Evolutionary conservation across 2,113 vertebrate species (phyloP), one percentile per base, ranked within the genome.

Genomic region (Psophia crepitans): DNA sequence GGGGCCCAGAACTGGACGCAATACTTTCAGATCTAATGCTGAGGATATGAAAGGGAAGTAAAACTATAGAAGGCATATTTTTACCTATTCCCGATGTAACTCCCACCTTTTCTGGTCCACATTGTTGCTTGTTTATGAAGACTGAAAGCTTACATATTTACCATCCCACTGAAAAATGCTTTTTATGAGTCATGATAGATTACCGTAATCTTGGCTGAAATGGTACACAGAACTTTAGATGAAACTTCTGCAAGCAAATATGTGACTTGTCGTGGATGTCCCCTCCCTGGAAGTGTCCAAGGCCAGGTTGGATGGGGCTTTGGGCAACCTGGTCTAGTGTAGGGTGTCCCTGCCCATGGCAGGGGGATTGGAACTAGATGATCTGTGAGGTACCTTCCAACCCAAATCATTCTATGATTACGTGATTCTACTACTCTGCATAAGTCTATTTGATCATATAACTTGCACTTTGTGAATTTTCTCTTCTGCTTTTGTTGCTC

Each of bases 21-120:
- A n/a, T n/a, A n/a, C n/a, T n/a, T n/a, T 14, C n/a, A 92, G 24
- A 74, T 65, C 57, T 54, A 20, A 71, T 51, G 30, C 8, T 53
- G 35, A 82, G 11, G 24, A 51, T 56, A 39, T 16, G 41, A 46
- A 82, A 71, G 30, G 5, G 21, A 61, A 82, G 21, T 54, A 71
- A 60, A 70, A 60, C 21, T 58, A 22, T 8, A 63, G 13, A 63
- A 78, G 49, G 8, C 3, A 24, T 48, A 27, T 63, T 82, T 93
- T 85, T 41, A 54, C 14, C 57, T 79, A 2, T 85, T 90, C 85
- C 63, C 28, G 28, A 27, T 27, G 8, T 21, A 82, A 43, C 11
- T 76, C 8, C 3, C 9, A 26, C 8, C 2, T 57, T 43, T 71
- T 63, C 28, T 64, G 5, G 9, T 71, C n/a, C 0, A 0, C 19